phyloP scores from a whole-genome alignment of 2,888 invertebrate species.

The Tenthredo distinguenda region DNA sequence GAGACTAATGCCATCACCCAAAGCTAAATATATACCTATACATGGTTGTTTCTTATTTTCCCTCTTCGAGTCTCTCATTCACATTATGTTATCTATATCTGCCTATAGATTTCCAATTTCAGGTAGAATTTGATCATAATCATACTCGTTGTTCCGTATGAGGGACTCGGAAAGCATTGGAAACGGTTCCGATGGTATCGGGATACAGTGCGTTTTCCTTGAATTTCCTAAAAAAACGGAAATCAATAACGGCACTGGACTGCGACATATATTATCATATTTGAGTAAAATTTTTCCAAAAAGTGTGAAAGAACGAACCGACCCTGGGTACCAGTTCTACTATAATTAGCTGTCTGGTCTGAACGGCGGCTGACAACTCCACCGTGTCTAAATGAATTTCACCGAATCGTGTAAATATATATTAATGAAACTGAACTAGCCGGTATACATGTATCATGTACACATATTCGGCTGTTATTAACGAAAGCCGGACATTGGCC shows the following conservation, averaged over 20 bases:
- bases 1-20: not conserved
- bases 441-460: not conserved
- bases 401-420: not conserved
- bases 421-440: not conserved
- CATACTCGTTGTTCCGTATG: not conserved
- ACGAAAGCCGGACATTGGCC: no score
- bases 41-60: not conserved
- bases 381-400: not conserved
- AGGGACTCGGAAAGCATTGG: not conserved
- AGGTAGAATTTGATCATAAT: not conserved
- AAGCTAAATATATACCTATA: not conserved
- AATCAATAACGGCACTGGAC: not conserved
- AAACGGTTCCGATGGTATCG: not conserved
- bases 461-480: no score
- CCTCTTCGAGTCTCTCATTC: not conserved
- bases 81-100: not conserved
- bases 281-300: not conserved
- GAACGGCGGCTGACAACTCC: not conserved
- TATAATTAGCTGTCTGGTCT: constrained; percentile 19
- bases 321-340: not conserved
- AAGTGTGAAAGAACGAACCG: not conserved
- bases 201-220: not conserved
- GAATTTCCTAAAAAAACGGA: not conserved
- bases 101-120: not conserved
- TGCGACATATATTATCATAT: not conserved